Percentiles rank a stretch among this genome's conserved stretches.
Evolutionary conservation across 2,797 vertebrate species (phyloP).

Genomic region (Melanogrammus aeglefinus): DNA sequence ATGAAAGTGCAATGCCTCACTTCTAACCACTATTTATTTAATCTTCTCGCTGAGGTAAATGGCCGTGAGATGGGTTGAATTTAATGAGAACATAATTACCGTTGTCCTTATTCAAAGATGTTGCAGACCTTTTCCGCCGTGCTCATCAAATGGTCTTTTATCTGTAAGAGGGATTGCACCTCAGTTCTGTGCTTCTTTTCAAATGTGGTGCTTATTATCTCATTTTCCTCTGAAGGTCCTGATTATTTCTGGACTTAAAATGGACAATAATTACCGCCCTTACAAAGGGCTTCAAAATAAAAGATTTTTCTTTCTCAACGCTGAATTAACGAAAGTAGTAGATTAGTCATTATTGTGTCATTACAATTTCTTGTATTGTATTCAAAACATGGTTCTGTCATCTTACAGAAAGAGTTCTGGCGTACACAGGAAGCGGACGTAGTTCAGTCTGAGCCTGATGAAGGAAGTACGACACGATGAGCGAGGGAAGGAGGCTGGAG

Average conservation of each 20-base stretch:
- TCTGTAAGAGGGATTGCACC: slow-evolving; percentile 67
- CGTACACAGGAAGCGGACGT: slow-evolving; percentile 51
- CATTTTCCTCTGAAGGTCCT: slow-evolving; percentile 73
- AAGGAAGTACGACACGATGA: slow-evolving; percentile 47
- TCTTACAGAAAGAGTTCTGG: slow-evolving; percentile 64
- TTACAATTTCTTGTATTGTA: slow-evolving; percentile 63
- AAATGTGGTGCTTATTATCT: slow-evolving; percentile 77
- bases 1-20: slow-evolving; percentile 50
- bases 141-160: slow-evolving; percentile 76
- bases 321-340: slow-evolving; percentile 72
- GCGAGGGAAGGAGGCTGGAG: slow-evolving; percentile 59
- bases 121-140: slow-evolving; percentile 75
- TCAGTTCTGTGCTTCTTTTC: slow-evolving; percentile 66
- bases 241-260: slow-evolving; percentile 73
- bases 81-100: slow-evolving; percentile 74
- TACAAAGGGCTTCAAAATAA: slow-evolving; percentile 62
- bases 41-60: slow-evolving; percentile 70
- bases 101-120: slow-evolving; percentile 78
- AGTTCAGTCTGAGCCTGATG: slow-evolving; percentile 53
- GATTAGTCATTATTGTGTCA: slow-evolving; percentile 69
- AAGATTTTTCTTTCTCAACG: slow-evolving; percentile 65
- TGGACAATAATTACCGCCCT: slow-evolving; percentile 78
- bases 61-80: slow-evolving; percentile 71
- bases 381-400: slow-evolving; percentile 46
- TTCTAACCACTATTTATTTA: slow-evolving; percentile 67